A percentile compares a stretch with the other conserved stretches of the same genome.
Evolutionary conservation across 2,113 vertebrate species (phyloP).

Genomic region (Synchiropus splendidus): DNA sequence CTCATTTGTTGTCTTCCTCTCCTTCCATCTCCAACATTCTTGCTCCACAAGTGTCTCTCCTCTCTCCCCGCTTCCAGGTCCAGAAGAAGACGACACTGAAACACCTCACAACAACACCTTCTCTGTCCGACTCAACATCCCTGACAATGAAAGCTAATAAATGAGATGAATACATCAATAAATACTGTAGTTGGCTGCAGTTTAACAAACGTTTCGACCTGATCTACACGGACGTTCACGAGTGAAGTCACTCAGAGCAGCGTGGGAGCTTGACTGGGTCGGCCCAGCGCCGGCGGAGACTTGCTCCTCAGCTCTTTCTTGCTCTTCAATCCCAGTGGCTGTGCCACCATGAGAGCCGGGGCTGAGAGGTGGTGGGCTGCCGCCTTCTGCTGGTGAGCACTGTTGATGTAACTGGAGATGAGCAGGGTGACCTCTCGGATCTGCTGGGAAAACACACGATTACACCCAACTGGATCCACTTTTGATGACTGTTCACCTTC

Average conservation of each 20-base stretch:
- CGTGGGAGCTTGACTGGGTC: constrained; percentile 85
- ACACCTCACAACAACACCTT: background rate
- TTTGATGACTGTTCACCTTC: no score
- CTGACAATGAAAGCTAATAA: background rate
- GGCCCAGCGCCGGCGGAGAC: constrained; percentile 64
- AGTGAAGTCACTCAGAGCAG: constrained; percentile 71
- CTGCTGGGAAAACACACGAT: constrained; percentile 58
- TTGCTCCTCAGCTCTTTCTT: constrained; percentile 70
- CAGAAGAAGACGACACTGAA: no score
- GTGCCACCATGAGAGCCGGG: constrained; percentile 74
- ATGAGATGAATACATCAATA: background rate
- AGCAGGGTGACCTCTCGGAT: constrained; percentile 90
- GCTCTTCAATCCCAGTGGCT: constrained; percentile 64
- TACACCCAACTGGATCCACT: no score
- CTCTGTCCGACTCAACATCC: no score
- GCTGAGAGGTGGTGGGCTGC: constrained; percentile 84
- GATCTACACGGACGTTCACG: no score
- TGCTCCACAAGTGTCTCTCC: no score
- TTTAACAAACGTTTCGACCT: no score
- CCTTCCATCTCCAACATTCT: no score
- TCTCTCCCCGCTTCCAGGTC: no score
- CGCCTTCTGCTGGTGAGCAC: constrained; percentile 80
- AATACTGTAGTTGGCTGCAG: no score
- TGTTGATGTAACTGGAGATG: constrained; percentile 89
- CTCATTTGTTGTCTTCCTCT: no score